Percentiles rank a stretch among this genome's conserved stretches.
phyloP scores from a whole-genome alignment of 2,113 vertebrate genomes.

The Pygoscelis antarcticus region DNA sequence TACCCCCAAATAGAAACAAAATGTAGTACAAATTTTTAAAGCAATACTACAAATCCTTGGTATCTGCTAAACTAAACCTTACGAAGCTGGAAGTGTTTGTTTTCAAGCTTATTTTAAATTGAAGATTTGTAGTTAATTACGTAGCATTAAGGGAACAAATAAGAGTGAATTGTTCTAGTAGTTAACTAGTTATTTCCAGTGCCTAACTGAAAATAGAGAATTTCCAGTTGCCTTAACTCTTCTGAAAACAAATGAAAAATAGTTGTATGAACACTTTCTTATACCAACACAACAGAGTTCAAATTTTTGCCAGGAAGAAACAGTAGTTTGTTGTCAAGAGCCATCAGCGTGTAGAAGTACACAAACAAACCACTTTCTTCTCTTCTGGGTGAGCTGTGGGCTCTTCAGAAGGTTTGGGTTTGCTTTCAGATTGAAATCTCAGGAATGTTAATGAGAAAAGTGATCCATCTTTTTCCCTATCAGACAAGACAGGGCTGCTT shows the following conservation, averaged over 20 bases:
- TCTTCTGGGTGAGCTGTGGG: neutral
- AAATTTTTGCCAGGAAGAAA: neutral
- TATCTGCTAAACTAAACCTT: neutral
- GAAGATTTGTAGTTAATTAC: neutral
- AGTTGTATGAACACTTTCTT: neutral
- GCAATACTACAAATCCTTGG: fast-evolving
- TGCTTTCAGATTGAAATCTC: neutral
- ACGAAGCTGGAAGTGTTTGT: neutral
- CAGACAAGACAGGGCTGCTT: neutral
- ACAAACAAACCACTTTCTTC: neutral
- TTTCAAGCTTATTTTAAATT: neutral
- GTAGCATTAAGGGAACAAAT: neutral
- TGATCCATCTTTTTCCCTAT: neutral
- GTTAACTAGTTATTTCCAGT: neutral
- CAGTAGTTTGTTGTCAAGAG: neutral
- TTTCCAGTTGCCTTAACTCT: neutral
- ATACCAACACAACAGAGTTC: neutral
- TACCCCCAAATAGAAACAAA: neutral
- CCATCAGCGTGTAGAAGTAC: neutral
- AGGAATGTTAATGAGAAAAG: neutral
- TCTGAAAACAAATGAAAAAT: neutral
- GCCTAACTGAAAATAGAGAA: neutral
- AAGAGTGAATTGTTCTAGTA: neutral
- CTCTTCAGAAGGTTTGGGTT: neutral
- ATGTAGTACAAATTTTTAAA: neutral